Evolutionary conservation across 2,888 invertebrate genomes (phyloP), one percentile per base, ranked within the genome.

Genomic region (Rhagium mordax): DNA sequence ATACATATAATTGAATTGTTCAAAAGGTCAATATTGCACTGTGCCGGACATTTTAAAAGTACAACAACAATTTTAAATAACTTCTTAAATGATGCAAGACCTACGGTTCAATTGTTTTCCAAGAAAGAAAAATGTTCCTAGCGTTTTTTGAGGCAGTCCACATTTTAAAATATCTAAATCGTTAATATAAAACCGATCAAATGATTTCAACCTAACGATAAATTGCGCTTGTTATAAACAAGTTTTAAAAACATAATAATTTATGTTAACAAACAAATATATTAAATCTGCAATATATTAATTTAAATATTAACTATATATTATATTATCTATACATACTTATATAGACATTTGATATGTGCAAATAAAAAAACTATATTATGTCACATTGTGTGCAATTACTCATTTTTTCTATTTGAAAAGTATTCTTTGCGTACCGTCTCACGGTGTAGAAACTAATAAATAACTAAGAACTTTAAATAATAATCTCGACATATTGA

Each of bases 401-500:
- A 49, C 24, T 18, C 6, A 49, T 64, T 49, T 49, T 24, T 51
- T 2, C 20, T 8, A 61, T n/a, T 15, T 24, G 47, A n/a, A 15
- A 61, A 61, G 41, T 41, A 41, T 33, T 48, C 20, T 61, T 48
- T 20, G 20, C 61, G 21, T 21, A 47, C 10, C 13, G 18, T 24
- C 21, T 20, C 41, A 61, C 20, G 24, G 16, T 5, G n/a, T 24
- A 55, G 13, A 47, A 16, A 51, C 18, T 66, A 70, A 59, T 65
- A 69, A 70, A 60, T 70, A 55, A 60, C 65, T 70, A 72, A 62
- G 61, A 73, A 47, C 47, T 75, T 81, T 84, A 86, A 76, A 87
- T 87, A 69, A 86, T 85, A 71, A 87, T 82, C 79, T 87, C 87
- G 57, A 87, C 86, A 78, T 86, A 87, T 78, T 86, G 86, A 82